Percentiles rank a stretch among this genome's conserved stretches.
Evolutionary conservation across 2,888 invertebrate species (phyloP).

Genomic region (Zelleria hepariella): DNA sequence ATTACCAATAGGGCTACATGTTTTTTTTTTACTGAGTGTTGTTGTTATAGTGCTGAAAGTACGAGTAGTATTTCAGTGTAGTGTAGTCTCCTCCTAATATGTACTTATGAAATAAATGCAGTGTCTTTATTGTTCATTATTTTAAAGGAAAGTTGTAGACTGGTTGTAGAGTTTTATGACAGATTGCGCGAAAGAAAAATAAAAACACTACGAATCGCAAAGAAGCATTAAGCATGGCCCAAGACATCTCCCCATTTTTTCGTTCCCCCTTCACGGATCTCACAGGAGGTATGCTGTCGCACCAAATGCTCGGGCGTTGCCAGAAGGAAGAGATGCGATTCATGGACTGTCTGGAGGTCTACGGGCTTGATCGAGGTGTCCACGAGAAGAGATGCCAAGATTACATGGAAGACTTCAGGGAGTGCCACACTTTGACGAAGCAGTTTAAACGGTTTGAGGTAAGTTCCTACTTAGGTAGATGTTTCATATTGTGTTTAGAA

Average conservation of each 20-base stretch:
- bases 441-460: constrained; percentile 60
- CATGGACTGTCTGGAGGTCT: constrained; percentile 79
- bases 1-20: no score
- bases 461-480: constrained; percentile 9
- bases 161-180: no score
- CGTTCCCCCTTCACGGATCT: constrained; percentile 76
- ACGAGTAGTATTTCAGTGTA: no score
- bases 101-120: no score
- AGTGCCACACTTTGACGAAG: constrained; percentile 68
- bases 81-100: no score
- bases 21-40: no score
- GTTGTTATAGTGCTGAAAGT: no score
- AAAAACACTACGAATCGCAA: no score
- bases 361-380: constrained; percentile 70
- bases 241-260: constrained; percentile 53
- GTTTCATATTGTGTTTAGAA: not conserved
- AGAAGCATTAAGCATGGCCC: constrained; percentile 14
- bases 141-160: no score
- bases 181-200: no score
- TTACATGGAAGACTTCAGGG: constrained; percentile 72
- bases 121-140: no score
- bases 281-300: constrained; percentile 64
- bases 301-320: constrained; percentile 71
- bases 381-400: constrained; percentile 56
- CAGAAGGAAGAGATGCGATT: constrained; percentile 72